A percentile compares a stretch with the other conserved stretches of the same genome.
Conservation (phyloP, 2,888 invertebrate genomes). For the Nomada flava region DNA sequence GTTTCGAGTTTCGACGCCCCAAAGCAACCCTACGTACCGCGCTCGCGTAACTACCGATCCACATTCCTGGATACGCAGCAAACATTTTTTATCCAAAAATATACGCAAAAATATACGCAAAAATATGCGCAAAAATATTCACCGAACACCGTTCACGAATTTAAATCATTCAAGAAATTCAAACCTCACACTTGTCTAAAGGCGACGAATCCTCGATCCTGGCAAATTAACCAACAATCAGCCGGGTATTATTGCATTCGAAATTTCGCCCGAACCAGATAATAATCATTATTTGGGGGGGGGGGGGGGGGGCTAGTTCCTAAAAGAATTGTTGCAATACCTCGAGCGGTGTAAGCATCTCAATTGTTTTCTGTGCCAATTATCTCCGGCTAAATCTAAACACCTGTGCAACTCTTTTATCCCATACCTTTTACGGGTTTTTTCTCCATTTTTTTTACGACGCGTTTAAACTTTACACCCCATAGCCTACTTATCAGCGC, state of each 20-base stretch:
- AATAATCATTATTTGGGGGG: neutral
- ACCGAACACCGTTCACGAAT: too few species aligned
- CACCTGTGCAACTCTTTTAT: neutral
- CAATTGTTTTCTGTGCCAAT: neutral
- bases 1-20: slow-evolving; percentile 55
- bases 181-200: neutral
- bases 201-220: neutral
- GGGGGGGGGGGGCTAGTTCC: too few species aligned
- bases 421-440: too few species aligned
- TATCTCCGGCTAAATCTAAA: too few species aligned
- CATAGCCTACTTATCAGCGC: slow-evolving; percentile 40
- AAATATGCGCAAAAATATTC: too few species aligned
- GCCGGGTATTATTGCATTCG: neutral
- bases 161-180: too few species aligned
- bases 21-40: slow-evolving; percentile 39
- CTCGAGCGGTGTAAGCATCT: neutral
- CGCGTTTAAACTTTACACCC: neutral
- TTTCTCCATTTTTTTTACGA: neutral
- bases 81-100: neutral
- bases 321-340: too few species aligned
- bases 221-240: neutral
- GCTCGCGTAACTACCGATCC: slow-evolving; percentile 39
- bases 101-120: too few species aligned
- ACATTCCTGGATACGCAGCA: neutral
- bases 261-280: neutral